Conservation (phyloP, 92 coral and sea anemone genomes). For the Paragorgia papillata region DNA sequence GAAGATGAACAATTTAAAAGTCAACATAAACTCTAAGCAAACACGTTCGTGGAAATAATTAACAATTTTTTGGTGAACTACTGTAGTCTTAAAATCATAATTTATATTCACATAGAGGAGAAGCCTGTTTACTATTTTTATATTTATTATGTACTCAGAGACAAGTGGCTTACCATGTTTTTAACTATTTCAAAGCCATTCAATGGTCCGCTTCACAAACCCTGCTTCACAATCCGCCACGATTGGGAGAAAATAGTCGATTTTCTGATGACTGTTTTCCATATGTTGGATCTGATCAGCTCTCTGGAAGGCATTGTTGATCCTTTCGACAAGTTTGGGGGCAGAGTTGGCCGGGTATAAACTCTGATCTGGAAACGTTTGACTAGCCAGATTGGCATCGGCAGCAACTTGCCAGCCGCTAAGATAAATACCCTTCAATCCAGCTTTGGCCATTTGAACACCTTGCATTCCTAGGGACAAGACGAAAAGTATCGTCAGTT, state of each 20-base stretch:
- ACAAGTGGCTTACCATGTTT: constrained; percentile 69
- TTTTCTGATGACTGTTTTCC: constrained; percentile 69
- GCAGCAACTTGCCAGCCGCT: constrained; percentile 99
- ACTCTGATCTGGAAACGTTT: constrained; percentile 97
- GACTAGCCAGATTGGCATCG: constrained; percentile 84
- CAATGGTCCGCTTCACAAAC: constrained; percentile 95
- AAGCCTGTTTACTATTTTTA: no score
- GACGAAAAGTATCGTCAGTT: no score
- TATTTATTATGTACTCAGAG: no score
- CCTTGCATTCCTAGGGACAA: constrained; percentile 89
- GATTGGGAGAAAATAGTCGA: constrained; percentile 84
- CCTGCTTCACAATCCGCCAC: constrained; percentile 98
- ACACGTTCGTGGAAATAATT: no score
- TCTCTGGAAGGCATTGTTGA: constrained; percentile 89
- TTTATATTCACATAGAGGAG: no score
- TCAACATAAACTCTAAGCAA: constrained; percentile 1
- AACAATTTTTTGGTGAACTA: no score
- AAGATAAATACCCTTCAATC: constrained; percentile 86
- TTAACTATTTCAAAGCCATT: constrained; percentile 91
- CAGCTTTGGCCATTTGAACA: constrained; percentile 96
- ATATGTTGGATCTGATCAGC: constrained; percentile 95
- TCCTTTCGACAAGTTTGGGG: constrained; percentile 87
- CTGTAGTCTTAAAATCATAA: no score
- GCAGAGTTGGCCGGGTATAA: constrained; percentile 95
- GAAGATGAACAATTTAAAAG: constrained; percentile 85